These are phyloP conservation scores for Monarcha castaneiventris DNA, from an alignment of 2,113 vertebrate species.

Conservation along the genomic window DNA sequence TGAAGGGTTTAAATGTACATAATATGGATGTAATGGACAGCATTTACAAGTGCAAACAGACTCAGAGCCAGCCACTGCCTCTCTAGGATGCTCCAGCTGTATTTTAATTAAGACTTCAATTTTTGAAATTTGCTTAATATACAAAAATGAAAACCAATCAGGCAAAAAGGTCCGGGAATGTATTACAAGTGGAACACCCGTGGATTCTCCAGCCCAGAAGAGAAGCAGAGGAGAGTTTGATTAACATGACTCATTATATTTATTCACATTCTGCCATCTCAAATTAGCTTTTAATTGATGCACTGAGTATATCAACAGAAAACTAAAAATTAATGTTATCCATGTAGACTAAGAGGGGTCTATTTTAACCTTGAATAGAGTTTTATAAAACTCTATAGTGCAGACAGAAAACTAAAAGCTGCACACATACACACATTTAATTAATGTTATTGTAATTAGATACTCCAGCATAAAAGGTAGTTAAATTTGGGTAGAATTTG, in stretches of 20 bases:
- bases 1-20: not conserved
- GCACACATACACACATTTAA: not conserved
- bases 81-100: not conserved
- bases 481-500: not conserved
- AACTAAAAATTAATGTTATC: not conserved
- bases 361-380: not conserved
- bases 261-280: not conserved
- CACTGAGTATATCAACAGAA: not conserved
- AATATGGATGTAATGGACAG: not conserved
- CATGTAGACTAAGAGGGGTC: not conserved
- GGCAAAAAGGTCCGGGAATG: not conserved
- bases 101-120: not conserved
- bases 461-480: not conserved
- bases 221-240: conserved; percentile 45
- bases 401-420: not conserved
- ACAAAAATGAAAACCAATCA: not conserved
- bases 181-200: conserved; percentile 60
- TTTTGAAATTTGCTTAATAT: not conserved
- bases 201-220: conserved; percentile 33
- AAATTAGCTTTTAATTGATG: not conserved
- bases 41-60: not conserved
- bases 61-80: not conserved
- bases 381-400: not conserved
- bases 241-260: conserved; percentile 70
- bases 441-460: not conserved